Evolutionary conservation across 1,140 invertebrate genomes (phyloP), one percentile per base, ranked within the genome.

Genomic region (Alviniconcha marisindica): DNA sequence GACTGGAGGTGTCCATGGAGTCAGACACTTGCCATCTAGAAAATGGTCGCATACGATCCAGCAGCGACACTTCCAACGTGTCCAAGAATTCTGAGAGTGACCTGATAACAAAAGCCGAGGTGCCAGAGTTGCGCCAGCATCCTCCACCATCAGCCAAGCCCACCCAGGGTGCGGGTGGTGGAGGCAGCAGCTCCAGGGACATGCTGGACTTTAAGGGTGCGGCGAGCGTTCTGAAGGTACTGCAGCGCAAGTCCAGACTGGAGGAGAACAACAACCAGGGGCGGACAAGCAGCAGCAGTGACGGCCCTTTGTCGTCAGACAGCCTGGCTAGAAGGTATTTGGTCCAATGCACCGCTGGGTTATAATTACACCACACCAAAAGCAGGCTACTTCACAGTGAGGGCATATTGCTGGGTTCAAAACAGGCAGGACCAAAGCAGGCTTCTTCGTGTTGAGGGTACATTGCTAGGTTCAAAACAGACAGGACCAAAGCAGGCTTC

Each of bases 251-350:
- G 82, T 79, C 60, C 14, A 77, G 81, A 31, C 56, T 83, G 4
- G 84, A 85, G 51, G 76, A 83, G 28, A 86, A 89, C 44, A 88
- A 88, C 76, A 86, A 88, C 54, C 74, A 87, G 15, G 78, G 79
- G 36, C 33, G 48, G 38, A 1, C 38, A 12, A 14, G 73, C n/a
- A 24, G 12, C 5, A 31, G 33, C 42, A 31, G 40, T 36, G 31
- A 74, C 15, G 38, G 15, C 24, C 15, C 38, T 15, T 7, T n/a
- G 0, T n/a, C 56, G 14, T 33, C 63, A 12, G 28, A 33, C 5
- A 21, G 18, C 21, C 15, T 76, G 73, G 73, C 44, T 42, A 54
- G 44, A 76, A 54, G 42, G 73, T 51, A 31, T 40, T 5, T n/a
- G n/a, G n/a, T n/a, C n/a, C n/a, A n/a, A n/a, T n/a, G n/a, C n/a